Conservation (phyloP, 2,113 vertebrate genomes). For the cattle (Bos taurus) region DNA sequence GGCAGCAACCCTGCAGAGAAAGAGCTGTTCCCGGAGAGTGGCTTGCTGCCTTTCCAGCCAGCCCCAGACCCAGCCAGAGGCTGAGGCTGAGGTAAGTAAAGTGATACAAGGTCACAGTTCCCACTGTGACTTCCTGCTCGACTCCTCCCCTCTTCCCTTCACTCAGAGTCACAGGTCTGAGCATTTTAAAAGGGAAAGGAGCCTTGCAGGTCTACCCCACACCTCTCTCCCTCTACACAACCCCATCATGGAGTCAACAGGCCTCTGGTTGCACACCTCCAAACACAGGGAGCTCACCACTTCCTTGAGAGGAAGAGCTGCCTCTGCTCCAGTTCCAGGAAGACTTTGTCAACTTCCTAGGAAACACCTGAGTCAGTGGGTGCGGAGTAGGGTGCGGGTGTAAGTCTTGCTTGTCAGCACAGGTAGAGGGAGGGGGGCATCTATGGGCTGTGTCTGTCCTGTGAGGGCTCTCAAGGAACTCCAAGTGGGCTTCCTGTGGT, state of each 20-base stretch:
- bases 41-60: not conserved
- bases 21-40: not conserved
- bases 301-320: not conserved
- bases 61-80: not conserved
- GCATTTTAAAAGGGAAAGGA: not conserved
- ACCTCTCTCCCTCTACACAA: not conserved
- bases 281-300: not conserved
- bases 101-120: not conserved
- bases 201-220: not conserved
- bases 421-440: not conserved
- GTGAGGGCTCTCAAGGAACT: not conserved
- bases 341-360: not conserved
- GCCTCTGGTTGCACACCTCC: not conserved
- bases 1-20: too few relatives aligned
- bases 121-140: rapidly evolving
- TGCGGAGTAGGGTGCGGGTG: not conserved
- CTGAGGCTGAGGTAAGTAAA: not conserved
- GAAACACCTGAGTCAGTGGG: not conserved
- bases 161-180: not conserved
- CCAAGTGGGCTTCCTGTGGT: not conserved
- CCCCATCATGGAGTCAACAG: not conserved
- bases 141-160: not conserved
- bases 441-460: not conserved
- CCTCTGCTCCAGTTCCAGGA: not conserved
- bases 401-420: not conserved